These are phyloP conservation scores for Halocynthia roretzi DNA, from an alignment of 23 tunicate genomes.

Conservation along the genomic window DNA sequence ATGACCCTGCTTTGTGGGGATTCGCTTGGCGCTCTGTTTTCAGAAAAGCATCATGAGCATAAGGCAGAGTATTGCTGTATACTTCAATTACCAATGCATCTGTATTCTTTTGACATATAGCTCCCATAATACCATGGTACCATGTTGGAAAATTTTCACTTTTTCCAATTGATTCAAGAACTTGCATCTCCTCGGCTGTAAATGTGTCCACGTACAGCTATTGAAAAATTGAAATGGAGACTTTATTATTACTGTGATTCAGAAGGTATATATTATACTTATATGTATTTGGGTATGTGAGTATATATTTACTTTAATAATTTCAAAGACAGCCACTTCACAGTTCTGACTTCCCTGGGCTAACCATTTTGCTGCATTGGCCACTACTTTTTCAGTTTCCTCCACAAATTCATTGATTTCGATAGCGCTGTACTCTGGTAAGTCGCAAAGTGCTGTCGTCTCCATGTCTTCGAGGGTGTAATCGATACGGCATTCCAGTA, in stretches of 20 bases:
- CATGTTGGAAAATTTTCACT: slow-evolving; percentile 68
- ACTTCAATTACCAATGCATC: slow-evolving; percentile 52
- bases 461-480: slow-evolving; percentile 50
- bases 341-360: slow-evolving; percentile 52
- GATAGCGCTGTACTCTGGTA: slow-evolving; percentile 69
- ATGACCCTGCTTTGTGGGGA: too few species aligned
- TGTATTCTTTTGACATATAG: slow-evolving; percentile 68
- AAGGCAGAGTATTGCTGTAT: not conserved
- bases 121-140: slow-evolving; percentile 74
- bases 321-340: slow-evolving; percentile 63
- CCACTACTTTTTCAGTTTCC: slow-evolving; percentile 43
- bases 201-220: slow-evolving; percentile 57
- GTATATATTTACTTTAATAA: slow-evolving; percentile 29
- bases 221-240: not conserved
- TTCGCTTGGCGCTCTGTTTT: too few species aligned
- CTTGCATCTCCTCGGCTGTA: slow-evolving; percentile 49
- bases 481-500: slow-evolving; percentile 75
- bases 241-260: not conserved
- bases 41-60: too few species aligned
- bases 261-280: not conserved
- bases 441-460: slow-evolving; percentile 53
- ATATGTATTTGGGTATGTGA: not conserved
- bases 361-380: slow-evolving; percentile 40
- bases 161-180: slow-evolving; percentile 42
- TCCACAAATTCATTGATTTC: slow-evolving; percentile 51